Base-by-base conservation (phyloP, 2,113 vertebrate genomes). In the Boleophthalmus pectinirostris region DNA sequence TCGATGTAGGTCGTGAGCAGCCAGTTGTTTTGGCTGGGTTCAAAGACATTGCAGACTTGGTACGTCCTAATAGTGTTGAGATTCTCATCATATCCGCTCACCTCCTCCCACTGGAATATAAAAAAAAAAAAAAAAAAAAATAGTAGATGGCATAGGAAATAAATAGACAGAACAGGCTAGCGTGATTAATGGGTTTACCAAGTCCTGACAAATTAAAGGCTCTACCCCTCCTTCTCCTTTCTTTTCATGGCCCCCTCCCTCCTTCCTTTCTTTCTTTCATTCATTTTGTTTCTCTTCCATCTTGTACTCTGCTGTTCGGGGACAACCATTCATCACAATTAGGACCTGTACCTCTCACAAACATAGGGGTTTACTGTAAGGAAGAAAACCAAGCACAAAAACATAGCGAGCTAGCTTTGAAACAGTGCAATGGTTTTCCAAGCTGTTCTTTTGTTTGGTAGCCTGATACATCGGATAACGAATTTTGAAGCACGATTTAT, bases 21-120 rank as follows among this genome's bases (percentile, higher is more conserved):
- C 98, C 98, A 99, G 91, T 99, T 99, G 93, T 99, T 99, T 93
- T 99, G 97, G 90, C 96, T 99, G 86, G 97, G 96, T 84, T 98
- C 97, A 57, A 99, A 99, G 83, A 99, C 98, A 0, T 98, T 99
- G 94, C 98, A 99, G 87, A 99, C 98, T 93, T 99, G 98, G 90
- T 98, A 98, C 0, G 97, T 98, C 71, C 96, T 94, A 91, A 98
- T 98, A 88, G 97, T 98, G 92, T 98, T 97, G 84, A 98, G 95
- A 91, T 97, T 97, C 88, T 98, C 97, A 79, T 98, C 97, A 2
- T 97, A 98, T 87, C 96, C 97, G 3, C 96, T 98, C 88, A 98
- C 96, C 92, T 98, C 97, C 92, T 98, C 97, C 97, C 97, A 98
- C 97, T 98, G 89, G 11, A 54, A 12, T 29, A n/a, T n/a, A n/a